These are phyloP conservation scores for Mechanitis mazaeus DNA, from an alignment of 2,888 invertebrate genomes.

Conservation along the genomic window DNA sequence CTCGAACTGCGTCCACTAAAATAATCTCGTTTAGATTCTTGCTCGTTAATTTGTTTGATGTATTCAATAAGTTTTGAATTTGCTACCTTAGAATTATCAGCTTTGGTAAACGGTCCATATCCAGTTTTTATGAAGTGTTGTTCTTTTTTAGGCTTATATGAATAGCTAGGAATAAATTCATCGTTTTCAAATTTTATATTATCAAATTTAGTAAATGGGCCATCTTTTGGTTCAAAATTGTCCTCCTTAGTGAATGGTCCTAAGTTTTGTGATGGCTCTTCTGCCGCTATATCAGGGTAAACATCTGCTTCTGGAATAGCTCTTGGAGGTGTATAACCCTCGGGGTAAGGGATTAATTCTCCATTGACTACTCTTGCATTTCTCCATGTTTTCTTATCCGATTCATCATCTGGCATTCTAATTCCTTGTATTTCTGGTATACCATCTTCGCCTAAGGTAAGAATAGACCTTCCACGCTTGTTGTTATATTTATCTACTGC, in stretches of 20 bases:
- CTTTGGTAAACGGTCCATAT: constrained; percentile 80
- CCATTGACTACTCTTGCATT: constrained; percentile 93
- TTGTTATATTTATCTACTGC: constrained; percentile 67
- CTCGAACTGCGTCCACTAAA: constrained; percentile 73
- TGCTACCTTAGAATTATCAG: constrained; percentile 77
- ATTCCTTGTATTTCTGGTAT: constrained; percentile 89
- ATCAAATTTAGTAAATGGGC: constrained; percentile 79
- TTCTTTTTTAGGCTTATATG: constrained; percentile 65
- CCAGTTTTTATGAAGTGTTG: constrained; percentile 63
- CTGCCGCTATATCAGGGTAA: constrained; percentile 52
- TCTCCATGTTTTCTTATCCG: constrained; percentile 89
- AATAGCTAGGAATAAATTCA: constrained; percentile 52
- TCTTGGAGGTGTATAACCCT: constrained; percentile 80
- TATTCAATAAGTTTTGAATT: constrained; percentile 79
- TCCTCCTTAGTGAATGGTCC: constrained; percentile 80
- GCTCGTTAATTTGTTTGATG: constrained; percentile 81
- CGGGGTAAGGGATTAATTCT: constrained; percentile 84
- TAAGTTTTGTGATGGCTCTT: constrained; percentile 57
- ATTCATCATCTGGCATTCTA: constrained; percentile 89
- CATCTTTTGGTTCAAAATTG: constrained; percentile 74
- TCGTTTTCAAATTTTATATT: constrained; percentile 66
- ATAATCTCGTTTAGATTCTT: constrained; percentile 79
- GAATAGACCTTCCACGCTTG: constrained; percentile 80
- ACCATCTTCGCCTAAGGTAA: constrained; percentile 82
- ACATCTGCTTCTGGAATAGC: constrained; percentile 77